Conservation (phyloP, 64 coral and sea anemone genomes). For the Montipora sp. region DNA sequence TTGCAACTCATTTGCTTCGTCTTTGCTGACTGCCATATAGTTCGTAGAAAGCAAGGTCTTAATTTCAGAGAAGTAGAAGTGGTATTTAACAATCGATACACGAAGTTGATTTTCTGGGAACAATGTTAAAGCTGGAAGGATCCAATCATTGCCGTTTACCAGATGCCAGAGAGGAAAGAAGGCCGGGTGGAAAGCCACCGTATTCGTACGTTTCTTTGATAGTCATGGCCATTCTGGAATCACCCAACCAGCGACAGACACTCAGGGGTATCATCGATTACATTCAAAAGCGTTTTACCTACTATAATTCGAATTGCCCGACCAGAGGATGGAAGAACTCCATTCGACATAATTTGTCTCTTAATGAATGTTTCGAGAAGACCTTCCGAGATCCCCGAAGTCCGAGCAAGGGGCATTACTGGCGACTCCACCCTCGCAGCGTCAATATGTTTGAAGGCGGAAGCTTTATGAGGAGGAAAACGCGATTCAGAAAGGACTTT, state of each 20-base stretch:
- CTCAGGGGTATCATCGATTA: conserved; percentile 86
- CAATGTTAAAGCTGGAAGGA: background rate
- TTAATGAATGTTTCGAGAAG: conserved; percentile 98
- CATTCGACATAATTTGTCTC: conserved; percentile 91
- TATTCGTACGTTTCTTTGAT: conserved; percentile 97
- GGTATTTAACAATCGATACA: background rate
- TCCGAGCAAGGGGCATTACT: conserved; percentile 82
- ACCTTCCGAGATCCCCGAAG: conserved; percentile 78
- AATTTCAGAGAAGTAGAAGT: background rate
- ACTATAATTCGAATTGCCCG: conserved; percentile 79
- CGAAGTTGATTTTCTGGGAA: background rate
- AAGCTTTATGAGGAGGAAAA: conserved; percentile 92
- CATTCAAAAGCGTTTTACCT: conserved; percentile 77
- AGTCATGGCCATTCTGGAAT: conserved; percentile 79
- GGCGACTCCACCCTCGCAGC: conserved; percentile 86
- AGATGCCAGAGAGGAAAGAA: background rate
- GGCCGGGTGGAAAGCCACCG: conserved; percentile 77
- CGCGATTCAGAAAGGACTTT: conserved; percentile 60
- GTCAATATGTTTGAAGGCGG: conserved; percentile 90
- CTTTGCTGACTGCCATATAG: background rate
- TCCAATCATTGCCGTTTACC: background rate
- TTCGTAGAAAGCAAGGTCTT: background rate
- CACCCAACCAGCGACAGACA: conserved; percentile 78
- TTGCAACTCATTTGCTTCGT: background rate
- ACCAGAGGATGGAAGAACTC: conserved; percentile 96